Evolutionary conservation across 2,797 vertebrate genomes (phyloP), one percentile per base, ranked within the genome.

Genomic region (Ataeniobius toweri): DNA sequence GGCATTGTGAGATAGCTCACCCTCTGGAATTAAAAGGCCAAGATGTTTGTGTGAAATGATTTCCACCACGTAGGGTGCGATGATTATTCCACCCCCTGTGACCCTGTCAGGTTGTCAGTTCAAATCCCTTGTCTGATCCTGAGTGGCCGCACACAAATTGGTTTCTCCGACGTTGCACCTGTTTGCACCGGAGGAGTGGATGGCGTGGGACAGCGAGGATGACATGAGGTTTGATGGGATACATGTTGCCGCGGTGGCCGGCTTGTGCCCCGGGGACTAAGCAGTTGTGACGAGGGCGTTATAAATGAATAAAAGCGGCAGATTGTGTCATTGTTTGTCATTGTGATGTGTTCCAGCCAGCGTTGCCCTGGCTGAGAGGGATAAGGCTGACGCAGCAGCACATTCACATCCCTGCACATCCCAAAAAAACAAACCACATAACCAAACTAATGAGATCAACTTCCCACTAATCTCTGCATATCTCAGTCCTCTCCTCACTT

Each of bases 301-400:
- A 63, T 68, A 58, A 78, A 78, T 78, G 81, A 84, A 85, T 89
- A 70, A 90, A 78, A 87, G 68, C 46, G 67, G 87, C 89, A 91
- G 85, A 92, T 93, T 90, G 92, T 93, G 92, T 93, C 93, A 94
- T 80, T 87, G 91, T 85, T 81, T 77, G 88, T 78, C 77, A 67
- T 70, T 75, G 85, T 88, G 89, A 91, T 91, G 89, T 88, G 85
- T 80, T 85, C 8, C 69, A 84, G 88, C 84, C 81, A 41, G 86
- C 58, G 83, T 75, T 77, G 84, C 69, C 85, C 83, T 85, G 86
- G 87, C 80, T 55, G 83, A 59, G 75, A 82, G 81, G 93, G 94
- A 94, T 95, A 94, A 95, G 89, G 88, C 91, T 94, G 91, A 95
- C 92, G 89, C 91, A 92, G 92, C 94, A 89, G 87, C 83, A 82